A percentile compares a stretch with the other conserved stretches of the same genome.
phyloP scores from a whole-genome alignment of 2,113 vertebrate genomes.

The Neomonachus schauinslandi region DNA sequence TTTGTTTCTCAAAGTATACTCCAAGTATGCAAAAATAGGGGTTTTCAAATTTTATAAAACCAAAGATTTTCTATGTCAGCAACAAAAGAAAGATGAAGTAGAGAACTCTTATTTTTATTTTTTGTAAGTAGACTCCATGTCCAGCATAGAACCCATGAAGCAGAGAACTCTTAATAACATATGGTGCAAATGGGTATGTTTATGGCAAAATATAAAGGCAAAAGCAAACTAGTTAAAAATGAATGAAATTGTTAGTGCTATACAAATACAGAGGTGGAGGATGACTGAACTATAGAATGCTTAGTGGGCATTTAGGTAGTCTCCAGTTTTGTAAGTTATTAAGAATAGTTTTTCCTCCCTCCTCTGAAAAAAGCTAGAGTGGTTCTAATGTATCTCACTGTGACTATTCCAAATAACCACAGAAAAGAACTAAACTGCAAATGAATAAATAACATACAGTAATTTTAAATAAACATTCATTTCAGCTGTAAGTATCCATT shows the following conservation, averaged over 20 bases:
- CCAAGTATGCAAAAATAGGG: not conserved
- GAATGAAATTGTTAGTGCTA: not conserved
- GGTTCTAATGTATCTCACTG: not conserved
- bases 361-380: not conserved
- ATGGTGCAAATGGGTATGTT: not conserved
- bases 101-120: not conserved
- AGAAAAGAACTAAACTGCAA: not conserved
- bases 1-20: not conserved
- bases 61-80: not conserved
- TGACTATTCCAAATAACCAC: conserved; percentile 28
- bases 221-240: conserved; percentile 15
- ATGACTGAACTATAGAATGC: not conserved
- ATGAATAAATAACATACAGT: not conserved
- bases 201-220: conserved; percentile 48
- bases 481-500: conserved; percentile 20
- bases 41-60: conserved; percentile 28
- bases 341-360: conserved; percentile 3
- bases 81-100: not conserved
- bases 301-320: not conserved
- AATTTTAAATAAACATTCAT: conserved; percentile 54
- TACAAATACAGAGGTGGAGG: not conserved
- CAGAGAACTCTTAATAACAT: not conserved
- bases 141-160: not conserved
- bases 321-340: not conserved
- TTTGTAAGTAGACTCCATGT: not conserved